These are phyloP conservation scores for Dromiciops gliroides DNA, from an alignment of 2,113 vertebrate genomes.

Conservation along the genomic window DNA sequence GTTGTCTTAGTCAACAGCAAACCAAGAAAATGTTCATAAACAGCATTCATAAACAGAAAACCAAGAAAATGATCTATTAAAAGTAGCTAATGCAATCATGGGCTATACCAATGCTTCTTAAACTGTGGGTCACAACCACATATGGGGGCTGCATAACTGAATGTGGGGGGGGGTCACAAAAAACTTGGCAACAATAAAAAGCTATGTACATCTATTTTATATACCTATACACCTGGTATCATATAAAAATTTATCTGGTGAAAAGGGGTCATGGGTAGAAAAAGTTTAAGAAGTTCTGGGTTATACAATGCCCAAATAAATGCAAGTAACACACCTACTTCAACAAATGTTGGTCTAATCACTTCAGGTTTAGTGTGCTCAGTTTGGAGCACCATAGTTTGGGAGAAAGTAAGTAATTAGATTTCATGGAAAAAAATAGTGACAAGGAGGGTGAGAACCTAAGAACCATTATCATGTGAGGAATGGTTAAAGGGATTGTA, in stretches of 20 bases:
- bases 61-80: not conserved
- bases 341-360: not conserved
- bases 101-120: no score
- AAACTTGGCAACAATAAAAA: no score
- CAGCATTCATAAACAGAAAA: not conserved
- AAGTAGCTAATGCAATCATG: not conserved
- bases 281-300: no score
- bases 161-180: no score
- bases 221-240: no score
- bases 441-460: not conserved
- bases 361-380: not conserved
- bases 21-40: not conserved
- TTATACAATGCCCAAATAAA: not conserved
- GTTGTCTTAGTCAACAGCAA: no score
- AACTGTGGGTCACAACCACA: no score
- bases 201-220: no score
- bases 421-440: not conserved
- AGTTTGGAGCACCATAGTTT: not conserved
- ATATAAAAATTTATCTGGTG: no score
- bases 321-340: not conserved
- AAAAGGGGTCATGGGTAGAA: no score
- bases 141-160: no score
- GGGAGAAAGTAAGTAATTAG: not conserved
- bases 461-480: not conserved
- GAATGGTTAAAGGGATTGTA: not conserved